Conservation (phyloP, 2,888 invertebrate species). For the Rhodophaea formosa region DNA sequence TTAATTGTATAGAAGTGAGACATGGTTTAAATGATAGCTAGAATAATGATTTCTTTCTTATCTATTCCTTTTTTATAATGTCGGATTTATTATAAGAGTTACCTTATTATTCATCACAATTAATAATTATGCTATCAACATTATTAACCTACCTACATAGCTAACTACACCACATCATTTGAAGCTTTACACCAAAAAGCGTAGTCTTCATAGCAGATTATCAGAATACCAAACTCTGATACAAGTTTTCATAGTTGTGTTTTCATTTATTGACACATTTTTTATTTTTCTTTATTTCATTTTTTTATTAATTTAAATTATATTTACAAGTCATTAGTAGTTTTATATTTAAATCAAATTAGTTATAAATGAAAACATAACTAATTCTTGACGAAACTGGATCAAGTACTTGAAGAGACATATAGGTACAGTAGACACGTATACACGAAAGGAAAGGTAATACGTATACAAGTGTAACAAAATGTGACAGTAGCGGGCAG, state of each 20-base stretch:
- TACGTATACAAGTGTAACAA: slow-evolving; percentile 35
- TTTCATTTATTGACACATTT: background rate
- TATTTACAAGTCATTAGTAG: background rate
- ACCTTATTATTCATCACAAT: too few relatives aligned
- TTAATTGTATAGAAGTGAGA: too few relatives aligned
- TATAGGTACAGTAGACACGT: slow-evolving; percentile 35
- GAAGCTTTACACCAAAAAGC: slow-evolving; percentile 23
- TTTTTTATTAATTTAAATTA: too few relatives aligned
- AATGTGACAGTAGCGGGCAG: slow-evolving; percentile 41
- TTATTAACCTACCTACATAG: slow-evolving; percentile 6
- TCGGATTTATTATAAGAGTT: too few relatives aligned
- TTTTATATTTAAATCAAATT: background rate
- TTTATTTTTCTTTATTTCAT: background rate
- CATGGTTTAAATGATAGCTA: too few relatives aligned
- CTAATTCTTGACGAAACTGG: background rate
- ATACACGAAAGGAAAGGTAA: slow-evolving; percentile 31
- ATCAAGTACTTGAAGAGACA: slow-evolving; percentile 12
- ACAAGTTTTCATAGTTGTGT: slow-evolving; percentile 22
- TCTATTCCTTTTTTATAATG: too few relatives aligned
- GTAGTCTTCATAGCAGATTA: background rate
- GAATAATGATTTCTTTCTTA: too few relatives aligned
- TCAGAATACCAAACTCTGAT: background rate
- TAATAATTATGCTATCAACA: background rate
- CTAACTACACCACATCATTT: slow-evolving; percentile 18
- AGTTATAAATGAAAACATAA: slow-evolving; percentile 1